These are phyloP conservation scores for Gila orcuttii DNA, from an alignment of 2,113 vertebrate genomes.

Conservation along the genomic window DNA sequence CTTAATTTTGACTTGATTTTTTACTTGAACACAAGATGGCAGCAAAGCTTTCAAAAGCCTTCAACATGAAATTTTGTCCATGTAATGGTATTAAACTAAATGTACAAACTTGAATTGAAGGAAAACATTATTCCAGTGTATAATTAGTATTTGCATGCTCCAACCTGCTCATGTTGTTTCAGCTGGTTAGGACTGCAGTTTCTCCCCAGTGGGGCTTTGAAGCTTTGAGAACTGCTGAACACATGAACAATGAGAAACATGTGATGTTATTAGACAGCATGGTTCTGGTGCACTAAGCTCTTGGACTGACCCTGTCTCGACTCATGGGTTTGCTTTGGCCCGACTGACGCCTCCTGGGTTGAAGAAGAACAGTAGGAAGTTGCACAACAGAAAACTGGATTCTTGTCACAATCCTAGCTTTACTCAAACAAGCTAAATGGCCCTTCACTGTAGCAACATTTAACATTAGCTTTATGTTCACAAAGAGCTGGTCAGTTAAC, in stretches of 20 bases:
- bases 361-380: background rate
- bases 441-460: too few relatives aligned
- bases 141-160: background rate
- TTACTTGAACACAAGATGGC: slow-evolving; percentile 2
- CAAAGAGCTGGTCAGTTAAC: background rate
- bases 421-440: background rate
- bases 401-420: background rate
- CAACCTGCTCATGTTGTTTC: background rate
- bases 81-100: background rate
- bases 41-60: slow-evolving; percentile 1
- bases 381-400: background rate
- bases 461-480: background rate
- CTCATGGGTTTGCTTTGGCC: background rate
- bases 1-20: background rate
- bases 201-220: background rate
- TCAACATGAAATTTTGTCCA: background rate
- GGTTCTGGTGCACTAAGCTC: background rate
- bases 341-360: too few relatives aligned
- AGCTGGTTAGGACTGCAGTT: background rate
- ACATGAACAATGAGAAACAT: slow-evolving; percentile 3
- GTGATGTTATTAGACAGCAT: background rate
- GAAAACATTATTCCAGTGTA: background rate
- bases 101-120: background rate
- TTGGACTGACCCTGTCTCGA: background rate
- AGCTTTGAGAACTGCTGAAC: background rate